Conservation (phyloP, 2,113 vertebrate species). For the Hippocampus comes region DNA sequence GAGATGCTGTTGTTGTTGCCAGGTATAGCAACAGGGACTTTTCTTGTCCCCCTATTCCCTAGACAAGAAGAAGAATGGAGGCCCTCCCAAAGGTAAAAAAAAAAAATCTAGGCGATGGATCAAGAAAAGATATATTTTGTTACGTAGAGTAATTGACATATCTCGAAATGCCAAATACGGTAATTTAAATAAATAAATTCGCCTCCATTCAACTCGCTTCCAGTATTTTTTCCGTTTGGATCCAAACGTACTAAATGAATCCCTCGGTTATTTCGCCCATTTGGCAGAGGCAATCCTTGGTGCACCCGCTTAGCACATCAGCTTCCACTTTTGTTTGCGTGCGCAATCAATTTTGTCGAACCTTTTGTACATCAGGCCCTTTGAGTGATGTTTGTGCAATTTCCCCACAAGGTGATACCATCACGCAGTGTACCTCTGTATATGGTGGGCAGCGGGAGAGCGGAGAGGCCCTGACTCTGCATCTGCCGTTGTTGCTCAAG, state of each 20-base stretch:
- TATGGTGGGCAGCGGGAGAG: constrained; percentile 87
- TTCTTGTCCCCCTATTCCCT: neutral
- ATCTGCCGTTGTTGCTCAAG: constrained; percentile 95
- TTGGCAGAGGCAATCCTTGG: too few species aligned
- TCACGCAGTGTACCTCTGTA: constrained; percentile 86
- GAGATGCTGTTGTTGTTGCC: neutral
- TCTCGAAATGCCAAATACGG: too few species aligned
- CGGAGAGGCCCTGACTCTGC: constrained; percentile 91
- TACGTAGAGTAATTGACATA: too few species aligned
- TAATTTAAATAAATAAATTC: too few species aligned
- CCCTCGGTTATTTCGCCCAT: neutral
- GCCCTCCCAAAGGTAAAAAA: too few species aligned
- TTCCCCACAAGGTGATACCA: neutral
- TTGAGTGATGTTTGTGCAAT: constrained; percentile 3
- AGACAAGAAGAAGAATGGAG: neutral
- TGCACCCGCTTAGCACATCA: neutral
- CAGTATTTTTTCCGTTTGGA: too few species aligned
- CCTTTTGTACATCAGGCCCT: neutral
- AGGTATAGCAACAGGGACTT: neutral
- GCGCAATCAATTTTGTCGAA: neutral
- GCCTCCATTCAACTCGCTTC: too few species aligned
- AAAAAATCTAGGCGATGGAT: too few species aligned
- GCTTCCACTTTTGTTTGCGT: neutral
- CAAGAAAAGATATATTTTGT: too few species aligned
- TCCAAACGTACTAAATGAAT: too few species aligned